phyloP scores from a whole-genome alignment of 2,113 vertebrate species.

The Dascyllus trimaculatus region DNA sequence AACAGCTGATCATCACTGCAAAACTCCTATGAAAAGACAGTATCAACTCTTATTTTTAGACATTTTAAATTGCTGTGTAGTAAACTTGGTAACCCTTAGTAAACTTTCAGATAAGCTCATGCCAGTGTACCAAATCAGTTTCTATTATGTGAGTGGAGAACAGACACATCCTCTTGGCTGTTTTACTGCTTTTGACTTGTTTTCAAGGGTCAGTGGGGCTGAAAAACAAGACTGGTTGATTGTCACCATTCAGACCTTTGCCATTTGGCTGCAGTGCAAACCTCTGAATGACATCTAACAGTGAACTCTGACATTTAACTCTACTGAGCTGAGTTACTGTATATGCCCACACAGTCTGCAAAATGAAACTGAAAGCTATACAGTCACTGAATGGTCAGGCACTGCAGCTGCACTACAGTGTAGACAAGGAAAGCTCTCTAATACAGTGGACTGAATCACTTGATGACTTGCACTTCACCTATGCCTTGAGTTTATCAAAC shows the following conservation, averaged over 20 bases:
- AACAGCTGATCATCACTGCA: too few relatives aligned
- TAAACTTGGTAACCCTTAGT: background rate
- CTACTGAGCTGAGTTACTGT: background rate
- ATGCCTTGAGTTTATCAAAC: too few relatives aligned
- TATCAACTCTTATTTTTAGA: too few relatives aligned
- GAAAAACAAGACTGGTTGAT: constrained; percentile 3
- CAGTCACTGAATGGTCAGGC: background rate
- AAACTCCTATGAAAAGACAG: too few relatives aligned
- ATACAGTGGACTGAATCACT: too few relatives aligned
- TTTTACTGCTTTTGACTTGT: constrained; percentile 18
- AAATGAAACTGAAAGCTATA: constrained; percentile 41
- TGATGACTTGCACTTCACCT: too few relatives aligned
- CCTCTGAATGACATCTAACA: constrained; percentile 37
- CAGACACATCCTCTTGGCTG: background rate
- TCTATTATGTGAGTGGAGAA: constrained; percentile 7
- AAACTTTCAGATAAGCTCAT: constrained; percentile 22
- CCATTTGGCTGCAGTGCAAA: constrained; percentile 52
- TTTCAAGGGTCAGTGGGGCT: constrained; percentile 7
- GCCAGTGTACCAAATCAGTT: constrained; percentile 10
- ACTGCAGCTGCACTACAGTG: too few relatives aligned
- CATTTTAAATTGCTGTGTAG: background rate
- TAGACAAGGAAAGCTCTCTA: too few relatives aligned
- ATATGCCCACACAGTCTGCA: background rate
- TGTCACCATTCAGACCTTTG: constrained; percentile 51
- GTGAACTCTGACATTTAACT: constrained; percentile 64